Evolutionary conservation across 1,140 invertebrate genomes (phyloP).

Genomic region (Mactra quadrangularis): DNA sequence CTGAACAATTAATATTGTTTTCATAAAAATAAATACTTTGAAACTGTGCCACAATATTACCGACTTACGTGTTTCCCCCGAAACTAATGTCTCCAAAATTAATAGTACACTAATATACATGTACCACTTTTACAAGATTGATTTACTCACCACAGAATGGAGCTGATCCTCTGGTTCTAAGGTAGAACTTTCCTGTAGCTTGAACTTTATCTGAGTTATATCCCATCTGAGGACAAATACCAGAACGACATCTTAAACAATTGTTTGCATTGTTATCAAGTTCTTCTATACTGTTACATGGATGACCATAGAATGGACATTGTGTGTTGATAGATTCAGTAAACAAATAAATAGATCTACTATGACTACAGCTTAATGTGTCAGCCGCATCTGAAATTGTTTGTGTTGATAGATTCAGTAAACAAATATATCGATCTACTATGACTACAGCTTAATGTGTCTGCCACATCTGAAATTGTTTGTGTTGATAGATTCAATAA

Average conservation of each 20-base stretch:
- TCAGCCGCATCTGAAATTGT: slow-evolving; percentile 65
- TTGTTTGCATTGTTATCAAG: slow-evolving; percentile 89
- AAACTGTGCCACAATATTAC: too few relatives aligned
- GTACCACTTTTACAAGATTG: too few relatives aligned
- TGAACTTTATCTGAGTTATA: slow-evolving; percentile 87
- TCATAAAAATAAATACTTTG: too few relatives aligned
- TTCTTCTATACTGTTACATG: slow-evolving; percentile 79
- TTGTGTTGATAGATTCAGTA: slow-evolving; percentile 91
- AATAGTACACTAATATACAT: too few relatives aligned
- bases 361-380: slow-evolving; percentile 92
- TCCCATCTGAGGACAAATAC: slow-evolving; percentile 91
- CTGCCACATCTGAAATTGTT: slow-evolving; percentile 63
- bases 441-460: slow-evolving; percentile 91
- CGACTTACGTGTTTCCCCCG: too few relatives aligned
- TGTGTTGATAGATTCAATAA: slow-evolving; percentile 92
- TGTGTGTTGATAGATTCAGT: slow-evolving; percentile 91
- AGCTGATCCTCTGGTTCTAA: slow-evolving; percentile 60
- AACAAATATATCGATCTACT: slow-evolving; percentile 95
- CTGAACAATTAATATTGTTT: too few relatives aligned
- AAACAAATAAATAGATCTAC: slow-evolving; percentile 94
- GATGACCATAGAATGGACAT: slow-evolving; percentile 90
- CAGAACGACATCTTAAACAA: slow-evolving; percentile 90
- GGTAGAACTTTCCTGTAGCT: slow-evolving; percentile 74
- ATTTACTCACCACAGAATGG: slow-evolving; percentile 75
- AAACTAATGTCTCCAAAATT: too few relatives aligned